Base-by-base conservation (phyloP, 2,797 vertebrate species). In the Morus bassanus region DNA sequence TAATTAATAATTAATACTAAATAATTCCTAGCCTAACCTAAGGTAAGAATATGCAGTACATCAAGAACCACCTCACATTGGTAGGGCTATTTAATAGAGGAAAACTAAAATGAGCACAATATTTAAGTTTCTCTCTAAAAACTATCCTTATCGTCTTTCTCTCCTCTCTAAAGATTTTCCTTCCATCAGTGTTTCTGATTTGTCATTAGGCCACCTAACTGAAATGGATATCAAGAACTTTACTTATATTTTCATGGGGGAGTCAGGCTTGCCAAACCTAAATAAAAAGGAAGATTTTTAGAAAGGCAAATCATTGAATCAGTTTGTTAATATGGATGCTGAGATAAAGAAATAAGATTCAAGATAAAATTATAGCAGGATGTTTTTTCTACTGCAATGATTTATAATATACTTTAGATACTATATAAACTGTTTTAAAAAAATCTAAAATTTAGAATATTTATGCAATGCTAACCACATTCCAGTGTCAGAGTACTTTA, bases 1-100 rank as follows among this genome's bases (percentile, higher is more conserved):
- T 89, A 91, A 87, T 93, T 76, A 92, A 94, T 89, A 92, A 94
- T 93, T 93, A 84, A 96, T 90, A 77, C 30, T 46, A 69, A 89
- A 65, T 91, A 83, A 70, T 90, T 95, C n/a, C 31, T 87, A 78
- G 60, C 33, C 61, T 90, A 77, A 41, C 53, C 33, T 72, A 53
- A 91, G 72, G 61, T 81, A 88, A 5, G 3, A 87, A 54, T 72
- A 33, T 48, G 30, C 7, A 50, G 41, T 69, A 67, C 19, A n/a
- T 79, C 30, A 50, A 54, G 59, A 88, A 59, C 46, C 28, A 56
- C 23, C 43, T 82, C 35, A 18, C 16, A 4, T 12, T 23, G 46
- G 24, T 73, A 63, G 33, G n/a, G 15, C 23, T 86, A 6, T 86
- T 95, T 67, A 73, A 85, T 3, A 35, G 43, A 87, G 35, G 16